phyloP scores from a whole-genome alignment of 2,113 vertebrate genomes.

The Theristicus caerulescens region DNA sequence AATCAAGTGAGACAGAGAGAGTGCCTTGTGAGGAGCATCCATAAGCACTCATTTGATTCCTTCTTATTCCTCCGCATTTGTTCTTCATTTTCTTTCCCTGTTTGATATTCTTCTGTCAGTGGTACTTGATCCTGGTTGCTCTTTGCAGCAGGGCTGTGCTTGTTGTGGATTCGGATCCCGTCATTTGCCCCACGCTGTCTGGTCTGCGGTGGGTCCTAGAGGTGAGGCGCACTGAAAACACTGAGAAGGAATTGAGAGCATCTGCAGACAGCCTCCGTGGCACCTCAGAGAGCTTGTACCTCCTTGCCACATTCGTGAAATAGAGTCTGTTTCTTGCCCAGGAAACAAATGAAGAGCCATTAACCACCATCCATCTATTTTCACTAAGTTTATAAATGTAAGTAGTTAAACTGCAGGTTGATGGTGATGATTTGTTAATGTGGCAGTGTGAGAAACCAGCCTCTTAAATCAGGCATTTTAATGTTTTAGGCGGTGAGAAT shows the following conservation, averaged over 20 bases:
- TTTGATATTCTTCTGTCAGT: background rate
- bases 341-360: background rate
- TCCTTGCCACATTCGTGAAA: background rate
- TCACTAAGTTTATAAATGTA: background rate
- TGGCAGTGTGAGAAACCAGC: background rate
- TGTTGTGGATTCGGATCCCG: background rate
- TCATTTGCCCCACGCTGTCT: background rate
- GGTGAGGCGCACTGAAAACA: background rate
- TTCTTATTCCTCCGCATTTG: background rate
- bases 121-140: background rate
- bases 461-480: background rate
- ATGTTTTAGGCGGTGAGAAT: background rate
- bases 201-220: background rate
- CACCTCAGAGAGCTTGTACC: background rate
- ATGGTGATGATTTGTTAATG: background rate
- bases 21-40: background rate
- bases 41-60: background rate
- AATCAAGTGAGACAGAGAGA: background rate
- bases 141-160: background rate
- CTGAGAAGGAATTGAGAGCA: background rate
- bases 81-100: background rate
- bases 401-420: background rate
- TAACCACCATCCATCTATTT: background rate
- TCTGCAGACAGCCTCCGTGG: accelerated
- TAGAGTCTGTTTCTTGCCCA: background rate